phyloP scores from a whole-genome alignment of 2,888 invertebrate genomes.

The Agelastica alni region DNA sequence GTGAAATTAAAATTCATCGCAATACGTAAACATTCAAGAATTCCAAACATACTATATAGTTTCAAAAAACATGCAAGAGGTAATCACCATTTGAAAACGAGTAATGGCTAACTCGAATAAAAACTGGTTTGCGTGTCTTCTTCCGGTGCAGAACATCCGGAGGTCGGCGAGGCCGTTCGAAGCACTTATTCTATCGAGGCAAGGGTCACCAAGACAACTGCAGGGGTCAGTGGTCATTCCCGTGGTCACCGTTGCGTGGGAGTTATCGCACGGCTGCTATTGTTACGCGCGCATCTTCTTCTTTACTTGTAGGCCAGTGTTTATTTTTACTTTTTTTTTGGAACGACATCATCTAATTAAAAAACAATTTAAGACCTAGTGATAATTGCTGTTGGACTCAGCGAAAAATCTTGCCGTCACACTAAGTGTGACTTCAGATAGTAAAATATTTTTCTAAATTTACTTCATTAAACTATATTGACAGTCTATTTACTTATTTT shows the following conservation, averaged over 20 bases:
- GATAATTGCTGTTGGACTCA: too few species aligned
- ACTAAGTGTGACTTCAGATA: too few species aligned
- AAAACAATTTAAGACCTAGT: too few species aligned
- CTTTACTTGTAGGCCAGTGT: conserved; percentile 20
- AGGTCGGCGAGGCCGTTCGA: conserved; percentile 17
- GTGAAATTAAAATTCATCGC: too few species aligned
- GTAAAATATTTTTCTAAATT: too few species aligned
- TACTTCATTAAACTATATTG: too few species aligned
- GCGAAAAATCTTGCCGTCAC: too few species aligned
- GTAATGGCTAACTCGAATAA: conserved; percentile 1
- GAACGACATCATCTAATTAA: too few species aligned
- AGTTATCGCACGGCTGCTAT: conserved; percentile 53
- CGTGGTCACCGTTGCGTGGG: conserved; percentile 52
- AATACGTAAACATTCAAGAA: too few species aligned
- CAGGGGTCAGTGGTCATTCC: conserved; percentile 53
- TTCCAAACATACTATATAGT: too few species aligned
- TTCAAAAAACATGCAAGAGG: not conserved
- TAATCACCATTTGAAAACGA: not conserved
- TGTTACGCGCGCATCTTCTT: conserved; percentile 43
- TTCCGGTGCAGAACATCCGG: conserved; percentile 36
- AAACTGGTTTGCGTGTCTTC: conserved; percentile 29
- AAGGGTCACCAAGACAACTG: conserved; percentile 36
- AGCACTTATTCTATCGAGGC: conserved; percentile 1
- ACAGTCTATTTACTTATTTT: too few species aligned
- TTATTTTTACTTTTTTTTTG: too few species aligned